Evolutionary conservation across 2,888 invertebrate species (phyloP), one percentile per base, ranked within the genome.

Genomic region (Branchellion lobata): DNA sequence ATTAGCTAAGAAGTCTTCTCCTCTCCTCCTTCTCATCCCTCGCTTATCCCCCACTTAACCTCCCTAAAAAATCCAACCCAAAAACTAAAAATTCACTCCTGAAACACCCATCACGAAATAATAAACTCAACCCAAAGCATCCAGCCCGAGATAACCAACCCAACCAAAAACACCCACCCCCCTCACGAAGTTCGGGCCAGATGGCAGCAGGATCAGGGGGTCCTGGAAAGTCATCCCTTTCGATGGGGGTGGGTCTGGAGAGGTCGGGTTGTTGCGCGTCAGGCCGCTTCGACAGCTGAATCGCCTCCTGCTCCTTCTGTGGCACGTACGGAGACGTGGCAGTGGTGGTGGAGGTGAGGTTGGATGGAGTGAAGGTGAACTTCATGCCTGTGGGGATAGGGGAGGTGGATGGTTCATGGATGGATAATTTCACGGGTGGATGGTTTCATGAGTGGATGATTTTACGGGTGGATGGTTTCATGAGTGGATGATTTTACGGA

Each of bases 201-300:
- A 82, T 82, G 51, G 82, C 84, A 14, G 84, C 92, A 80, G 94
- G 95, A 90, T 96, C 95, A 88, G 96, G 96, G 83, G 97, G 97
- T 82, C 96, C 97, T 65, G 97, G 97, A 90, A 97, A 98, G 90
- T 98, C 97, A 87, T 97, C 96, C 81, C 97, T 90, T 88, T 97
- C 97, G 83, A 98, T 98, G 87, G 94, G 94, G 21, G 84, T 85
- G 11, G 84, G 84, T 83, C 94, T 91, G 82, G 93, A 93, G 18
- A 57, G 72, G 31, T 82, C 83, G n/a, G 84, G 85, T 21, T 84
- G 84, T 80, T 86, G 85, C 33, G 86, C 61, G 24, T 57, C 61
- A 8, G 61, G 61, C n/a, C 21, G 61, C 61, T 57, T 57, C 14
- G 61, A 57, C 8, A 57, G 21, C 61, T 57, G 21, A 5, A 57